A percentile compares a stretch with the other conserved stretches of the same genome.
Evolutionary conservation across 1,140 invertebrate species (phyloP).

Genomic region (Drosophila sproati): DNA sequence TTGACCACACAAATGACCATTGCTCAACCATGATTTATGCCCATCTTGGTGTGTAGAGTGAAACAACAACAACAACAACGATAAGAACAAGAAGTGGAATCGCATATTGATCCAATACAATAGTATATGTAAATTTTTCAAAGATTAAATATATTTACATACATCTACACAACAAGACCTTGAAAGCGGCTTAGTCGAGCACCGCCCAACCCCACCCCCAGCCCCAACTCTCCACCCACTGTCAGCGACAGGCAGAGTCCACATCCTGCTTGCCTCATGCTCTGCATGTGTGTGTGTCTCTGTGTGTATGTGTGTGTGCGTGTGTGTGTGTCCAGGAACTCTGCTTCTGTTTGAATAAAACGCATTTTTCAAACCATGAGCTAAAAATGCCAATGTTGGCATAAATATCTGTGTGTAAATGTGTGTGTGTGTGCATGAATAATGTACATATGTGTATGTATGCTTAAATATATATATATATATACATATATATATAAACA

Average conservation of each 20-base stretch:
- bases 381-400: constrained; percentile 44
- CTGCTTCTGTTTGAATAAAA: constrained; percentile 72
- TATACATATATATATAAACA: constrained; percentile 12
- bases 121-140: constrained; percentile 58
- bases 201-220: not conserved
- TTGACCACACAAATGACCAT: constrained; percentile 24
- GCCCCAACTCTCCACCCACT: not conserved
- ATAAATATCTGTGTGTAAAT: constrained; percentile 24
- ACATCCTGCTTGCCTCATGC: not conserved
- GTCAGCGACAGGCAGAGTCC: constrained; percentile 17
- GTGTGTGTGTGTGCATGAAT: constrained; percentile 64
- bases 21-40: constrained; percentile 26
- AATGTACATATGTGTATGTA: constrained; percentile 60
- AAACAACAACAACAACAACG: not conserved
- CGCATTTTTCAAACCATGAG: constrained; percentile 69
- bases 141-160: constrained; percentile 56
- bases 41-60: constrained; percentile 14
- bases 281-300: not conserved
- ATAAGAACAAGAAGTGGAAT: constrained; percentile 15
- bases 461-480: not conserved
- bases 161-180: constrained; percentile 35
- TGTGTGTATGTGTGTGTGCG: not conserved
- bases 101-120: constrained; percentile 54
- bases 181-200: constrained; percentile 25
- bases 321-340: constrained; percentile 45